Evolutionary conservation across 1,140 invertebrate genomes (phyloP).

Genomic region (Trichogramma pretiosum): DNA sequence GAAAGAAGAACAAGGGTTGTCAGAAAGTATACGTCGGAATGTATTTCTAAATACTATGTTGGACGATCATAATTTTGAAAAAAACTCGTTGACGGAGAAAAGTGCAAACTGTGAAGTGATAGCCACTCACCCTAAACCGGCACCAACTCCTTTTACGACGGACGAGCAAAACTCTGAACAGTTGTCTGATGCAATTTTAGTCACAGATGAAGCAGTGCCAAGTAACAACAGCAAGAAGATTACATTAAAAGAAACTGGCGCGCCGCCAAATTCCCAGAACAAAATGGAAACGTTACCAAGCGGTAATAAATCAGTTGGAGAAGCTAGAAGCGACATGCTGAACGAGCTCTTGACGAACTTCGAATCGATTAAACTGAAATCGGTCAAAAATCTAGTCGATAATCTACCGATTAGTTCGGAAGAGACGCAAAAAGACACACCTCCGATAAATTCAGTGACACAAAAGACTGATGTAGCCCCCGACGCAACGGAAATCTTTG

Average conservation of each 20-base stretch:
- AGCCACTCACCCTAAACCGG: constrained; percentile 20
- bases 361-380: constrained; percentile 33
- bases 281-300: neutral
- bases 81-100: neutral
- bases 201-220: too few species aligned
- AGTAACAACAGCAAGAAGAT: neutral
- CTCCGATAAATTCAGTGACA: neutral
- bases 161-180: neutral
- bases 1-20: neutral
- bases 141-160: neutral
- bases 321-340: constrained; percentile 33
- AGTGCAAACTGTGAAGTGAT: constrained; percentile 21
- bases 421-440: neutral
- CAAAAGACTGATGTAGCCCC: neutral
- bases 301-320: constrained; percentile 21
- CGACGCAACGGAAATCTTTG: constrained; percentile 6
- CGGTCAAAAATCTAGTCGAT: too few species aligned
- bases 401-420: neutral
- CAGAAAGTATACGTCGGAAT: constrained; percentile 20
- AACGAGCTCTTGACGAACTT: constrained; percentile 39
- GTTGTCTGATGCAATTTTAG: too few species aligned
- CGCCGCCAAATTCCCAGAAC: neutral
- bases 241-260: neutral
- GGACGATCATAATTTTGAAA: constrained; percentile 16
- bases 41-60: constrained; percentile 35